Evolutionary conservation across 1,140 invertebrate genomes (phyloP).

Genomic region (Euwallacea fornicatus): DNA sequence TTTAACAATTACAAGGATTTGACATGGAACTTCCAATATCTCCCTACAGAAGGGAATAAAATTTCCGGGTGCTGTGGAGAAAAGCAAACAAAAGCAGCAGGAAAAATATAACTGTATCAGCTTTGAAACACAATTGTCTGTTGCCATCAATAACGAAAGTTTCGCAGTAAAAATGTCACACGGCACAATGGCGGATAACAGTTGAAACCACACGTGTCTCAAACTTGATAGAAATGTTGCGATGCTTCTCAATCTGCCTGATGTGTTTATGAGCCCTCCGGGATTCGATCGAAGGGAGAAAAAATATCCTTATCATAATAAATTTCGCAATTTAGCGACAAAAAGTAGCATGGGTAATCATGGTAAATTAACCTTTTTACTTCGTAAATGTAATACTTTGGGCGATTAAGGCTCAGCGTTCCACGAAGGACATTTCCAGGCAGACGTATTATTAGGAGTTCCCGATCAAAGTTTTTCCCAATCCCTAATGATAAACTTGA

Average conservation of each 20-base stretch:
- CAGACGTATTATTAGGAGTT: too few species aligned
- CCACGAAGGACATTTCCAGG: too few species aligned
- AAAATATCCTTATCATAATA: constrained; percentile 12
- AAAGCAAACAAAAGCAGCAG: constrained; percentile 20
- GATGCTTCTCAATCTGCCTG: constrained; percentile 29
- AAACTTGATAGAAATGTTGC: constrained; percentile 32
- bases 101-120: constrained; percentile 30
- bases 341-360: background rate
- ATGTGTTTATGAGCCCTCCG: constrained; percentile 27
- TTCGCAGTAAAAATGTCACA: constrained; percentile 33
- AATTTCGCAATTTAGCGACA: background rate
- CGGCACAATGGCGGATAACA: constrained; percentile 31
- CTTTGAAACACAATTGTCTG: constrained; percentile 32
- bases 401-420: too few species aligned
- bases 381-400: too few species aligned
- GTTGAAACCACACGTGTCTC: constrained; percentile 29
- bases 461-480: too few species aligned
- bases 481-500: too few species aligned
- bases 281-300: constrained; percentile 16
- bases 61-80: too few species aligned
- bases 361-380: background rate
- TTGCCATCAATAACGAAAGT: constrained; percentile 31
- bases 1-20: too few species aligned
- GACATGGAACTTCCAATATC: too few species aligned
- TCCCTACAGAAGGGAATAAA: too few species aligned